phyloP scores from a whole-genome alignment of 2,113 vertebrate species.

The Dryoscopus gambensis region DNA sequence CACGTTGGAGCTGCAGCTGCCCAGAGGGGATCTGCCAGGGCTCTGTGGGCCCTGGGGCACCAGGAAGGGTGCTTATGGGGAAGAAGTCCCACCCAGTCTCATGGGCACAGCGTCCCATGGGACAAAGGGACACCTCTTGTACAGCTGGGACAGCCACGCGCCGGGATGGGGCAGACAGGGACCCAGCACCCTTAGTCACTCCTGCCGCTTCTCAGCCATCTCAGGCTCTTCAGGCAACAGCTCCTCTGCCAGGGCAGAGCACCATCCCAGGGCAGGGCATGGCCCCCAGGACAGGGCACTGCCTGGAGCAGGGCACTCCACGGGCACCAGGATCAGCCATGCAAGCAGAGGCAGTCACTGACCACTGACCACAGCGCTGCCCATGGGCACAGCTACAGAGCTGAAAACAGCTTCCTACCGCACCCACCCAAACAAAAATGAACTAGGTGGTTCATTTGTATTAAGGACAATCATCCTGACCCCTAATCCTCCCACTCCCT shows the following conservation, averaged over 20 bases:
- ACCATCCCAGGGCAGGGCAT: not conserved
- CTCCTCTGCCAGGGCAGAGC: not conserved
- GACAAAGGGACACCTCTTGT: not conserved
- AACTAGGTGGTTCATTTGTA: not conserved
- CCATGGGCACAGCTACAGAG: not conserved
- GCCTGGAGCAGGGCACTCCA: not conserved
- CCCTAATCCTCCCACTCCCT: not conserved
- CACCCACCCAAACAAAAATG: too few relatives aligned
- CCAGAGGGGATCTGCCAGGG: not conserved
- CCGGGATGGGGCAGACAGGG: rapidly evolving
- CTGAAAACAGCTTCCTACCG: not conserved
- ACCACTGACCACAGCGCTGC: not conserved
- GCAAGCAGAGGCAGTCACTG: rapidly evolving
- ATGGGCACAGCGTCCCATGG: rapidly evolving
- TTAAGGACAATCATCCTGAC: too few relatives aligned
- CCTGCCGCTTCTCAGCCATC: not conserved
- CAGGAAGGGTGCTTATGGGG: rapidly evolving
- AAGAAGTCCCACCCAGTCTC: not conserved
- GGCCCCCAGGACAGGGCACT: not conserved
- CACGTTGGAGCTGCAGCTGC: not conserved
- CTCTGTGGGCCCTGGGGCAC: not conserved
- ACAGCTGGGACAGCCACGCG: rapidly evolving
- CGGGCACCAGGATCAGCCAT: not conserved
- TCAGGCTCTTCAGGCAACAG: not conserved
- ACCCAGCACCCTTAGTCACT: not conserved